Percentiles rank a stretch among this genome's conserved stretches.
phyloP scores from a whole-genome alignment of 2,888 invertebrate species.

The Didymodactylos carnosus region DNA sequence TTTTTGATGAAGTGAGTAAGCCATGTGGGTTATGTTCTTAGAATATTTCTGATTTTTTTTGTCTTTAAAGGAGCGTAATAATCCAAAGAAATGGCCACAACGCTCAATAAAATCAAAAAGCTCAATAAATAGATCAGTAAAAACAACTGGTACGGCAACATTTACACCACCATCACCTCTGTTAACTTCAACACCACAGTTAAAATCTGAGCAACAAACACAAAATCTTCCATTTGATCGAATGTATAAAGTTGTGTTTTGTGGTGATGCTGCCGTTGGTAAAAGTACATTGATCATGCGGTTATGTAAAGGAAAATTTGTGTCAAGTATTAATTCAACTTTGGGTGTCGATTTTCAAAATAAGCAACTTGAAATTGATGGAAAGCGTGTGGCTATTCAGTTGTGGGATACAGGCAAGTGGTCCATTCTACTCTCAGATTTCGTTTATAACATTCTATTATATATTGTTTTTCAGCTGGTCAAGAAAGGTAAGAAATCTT shows the following conservation, averaged over 20 bases:
- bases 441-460: constrained; percentile 39
- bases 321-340: constrained; percentile 41
- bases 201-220: not conserved
- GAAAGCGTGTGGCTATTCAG: constrained; percentile 40
- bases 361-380: constrained; percentile 40
- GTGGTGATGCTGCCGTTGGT: constrained; percentile 44
- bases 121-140: not conserved
- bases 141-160: not conserved
- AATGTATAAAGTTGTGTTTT: constrained; percentile 44
- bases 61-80: not conserved
- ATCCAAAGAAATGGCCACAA: not conserved
- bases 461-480: constrained; percentile 46
- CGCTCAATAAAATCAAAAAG: not conserved
- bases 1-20: not conserved
- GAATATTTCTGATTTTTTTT: not conserved
- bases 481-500: constrained; percentile 36
- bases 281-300: constrained; percentile 44
- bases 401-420: constrained; percentile 17
- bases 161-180: too few species aligned
- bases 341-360: constrained; percentile 39
- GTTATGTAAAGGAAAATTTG: constrained; percentile 41
- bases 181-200: not conserved
- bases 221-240: constrained; percentile 20
- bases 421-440: constrained; percentile 35
- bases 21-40: not conserved